Evolutionary conservation across 2,797 vertebrate genomes (phyloP).

Genomic region (Sebastes trivittatus): DNA sequence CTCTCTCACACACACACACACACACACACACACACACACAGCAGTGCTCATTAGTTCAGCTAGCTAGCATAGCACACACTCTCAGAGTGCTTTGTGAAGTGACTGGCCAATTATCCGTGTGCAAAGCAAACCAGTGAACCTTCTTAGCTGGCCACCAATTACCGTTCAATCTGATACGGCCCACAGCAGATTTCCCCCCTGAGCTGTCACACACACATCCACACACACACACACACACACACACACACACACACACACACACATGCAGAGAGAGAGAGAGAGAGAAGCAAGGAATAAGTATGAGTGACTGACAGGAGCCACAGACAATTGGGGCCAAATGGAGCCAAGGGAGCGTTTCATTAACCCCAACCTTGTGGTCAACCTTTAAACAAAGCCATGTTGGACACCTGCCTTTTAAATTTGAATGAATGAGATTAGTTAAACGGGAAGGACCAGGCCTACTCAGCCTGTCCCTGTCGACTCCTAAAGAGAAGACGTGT

Average conservation of each 20-base stretch:
- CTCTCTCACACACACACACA: conserved; percentile 32
- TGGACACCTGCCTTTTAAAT: conserved; percentile 47
- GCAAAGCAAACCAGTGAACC: conserved; percentile 79
- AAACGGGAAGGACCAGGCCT: background rate
- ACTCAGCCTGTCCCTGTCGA: background rate
- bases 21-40: conserved; percentile 34
- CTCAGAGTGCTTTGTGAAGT: conserved; percentile 73
- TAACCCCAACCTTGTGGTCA: conserved; percentile 50
- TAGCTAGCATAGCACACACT: conserved; percentile 69
- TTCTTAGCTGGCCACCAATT: conserved; percentile 80
- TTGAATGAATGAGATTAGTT: conserved; percentile 31
- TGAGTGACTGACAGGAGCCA: conserved; percentile 60
- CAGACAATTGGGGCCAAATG: conserved; percentile 51
- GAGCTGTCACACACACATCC: conserved; percentile 29
- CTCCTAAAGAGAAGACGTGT: conserved; percentile 26
- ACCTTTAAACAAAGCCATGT: conserved; percentile 30
- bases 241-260: background rate
- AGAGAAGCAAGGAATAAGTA: conserved; percentile 30
- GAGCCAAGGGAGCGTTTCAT: conserved; percentile 50
- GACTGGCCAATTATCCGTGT: conserved; percentile 77
- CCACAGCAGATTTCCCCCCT: conserved; percentile 61
- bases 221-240: conserved; percentile 3
- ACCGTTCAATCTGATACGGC: conserved; percentile 76
- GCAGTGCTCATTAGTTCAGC: conserved; percentile 79
- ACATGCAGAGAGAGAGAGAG: background rate